Conservation (phyloP, 1,140 invertebrate species). For the Proales similis region DNA sequence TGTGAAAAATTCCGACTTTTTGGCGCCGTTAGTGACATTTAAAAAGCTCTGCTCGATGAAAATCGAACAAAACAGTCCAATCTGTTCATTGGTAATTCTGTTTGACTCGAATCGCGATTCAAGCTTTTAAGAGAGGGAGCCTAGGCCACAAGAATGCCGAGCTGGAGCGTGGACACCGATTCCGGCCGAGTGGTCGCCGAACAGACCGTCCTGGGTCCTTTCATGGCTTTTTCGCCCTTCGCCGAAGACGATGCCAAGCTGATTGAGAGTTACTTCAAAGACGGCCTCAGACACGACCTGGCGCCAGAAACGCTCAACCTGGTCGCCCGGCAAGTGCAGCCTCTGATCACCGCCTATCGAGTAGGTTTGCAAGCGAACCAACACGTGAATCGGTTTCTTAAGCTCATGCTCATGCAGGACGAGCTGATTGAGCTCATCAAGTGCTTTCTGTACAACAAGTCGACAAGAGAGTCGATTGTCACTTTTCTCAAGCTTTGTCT, state of each 20-base stretch:
- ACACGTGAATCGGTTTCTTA: background rate
- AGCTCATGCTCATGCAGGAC: background rate
- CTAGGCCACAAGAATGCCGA: slow-evolving; percentile 10
- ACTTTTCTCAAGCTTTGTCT: slow-evolving; percentile 15
- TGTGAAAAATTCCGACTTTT: slow-evolving; percentile 5
- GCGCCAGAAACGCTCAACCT: slow-evolving; percentile 9
- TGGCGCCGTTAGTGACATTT: slow-evolving; percentile 9
- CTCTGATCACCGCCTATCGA: slow-evolving; percentile 1
- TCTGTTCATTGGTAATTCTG: slow-evolving; percentile 23
- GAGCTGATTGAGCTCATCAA: slow-evolving; percentile 11
- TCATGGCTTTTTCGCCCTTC: slow-evolving; percentile 23
- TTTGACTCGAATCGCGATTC: background rate
- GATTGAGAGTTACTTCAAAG: slow-evolving; percentile 23
- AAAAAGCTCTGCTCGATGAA: slow-evolving; percentile 28
- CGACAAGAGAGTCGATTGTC: slow-evolving; percentile 16
- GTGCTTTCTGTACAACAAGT: slow-evolving; percentile 28
- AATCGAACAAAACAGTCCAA: slow-evolving; percentile 22
- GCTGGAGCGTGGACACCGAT: slow-evolving; percentile 5
- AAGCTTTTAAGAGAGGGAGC: background rate
- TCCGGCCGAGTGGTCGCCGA: slow-evolving; percentile 4
- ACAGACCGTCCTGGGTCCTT: slow-evolving; percentile 14
- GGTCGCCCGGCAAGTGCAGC: slow-evolving; percentile 20
- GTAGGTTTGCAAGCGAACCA: slow-evolving; percentile 8
- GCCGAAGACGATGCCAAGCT: slow-evolving; percentile 26
- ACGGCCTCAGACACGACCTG: background rate